Evolutionary conservation across 2,888 invertebrate species (phyloP).

Genomic region (Papilio gigon): DNA sequence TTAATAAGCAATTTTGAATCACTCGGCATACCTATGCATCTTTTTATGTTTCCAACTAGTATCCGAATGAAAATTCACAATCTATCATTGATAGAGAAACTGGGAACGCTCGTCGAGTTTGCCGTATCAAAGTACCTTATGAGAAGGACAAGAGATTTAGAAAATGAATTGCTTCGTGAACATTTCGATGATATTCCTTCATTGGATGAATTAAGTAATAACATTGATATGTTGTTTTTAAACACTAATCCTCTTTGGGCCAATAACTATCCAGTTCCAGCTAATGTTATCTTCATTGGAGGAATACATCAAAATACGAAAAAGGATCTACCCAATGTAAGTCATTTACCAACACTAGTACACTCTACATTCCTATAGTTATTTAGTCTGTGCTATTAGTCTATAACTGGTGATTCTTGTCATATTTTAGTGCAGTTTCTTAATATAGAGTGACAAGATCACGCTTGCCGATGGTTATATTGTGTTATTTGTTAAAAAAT

Average conservation of each 20-base stretch:
- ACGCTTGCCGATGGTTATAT: too few relatives aligned
- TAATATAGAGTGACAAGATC: too few relatives aligned
- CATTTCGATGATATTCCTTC: conserved; percentile 50
- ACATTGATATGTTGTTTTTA: conserved; percentile 64
- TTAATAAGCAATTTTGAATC: conserved; percentile 44
- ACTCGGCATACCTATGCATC: conserved; percentile 53
- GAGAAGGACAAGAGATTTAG: conserved; percentile 33
- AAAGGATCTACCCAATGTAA: conserved; percentile 63
- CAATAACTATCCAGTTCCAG: conserved; percentile 61
- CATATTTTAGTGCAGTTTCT: too few relatives aligned
- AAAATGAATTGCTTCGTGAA: conserved; percentile 45
- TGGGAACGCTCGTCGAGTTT: conserved; percentile 39
- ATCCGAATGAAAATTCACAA: conserved; percentile 46
- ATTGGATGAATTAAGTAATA: conserved; percentile 49
- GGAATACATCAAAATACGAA: conserved; percentile 61
- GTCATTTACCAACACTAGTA: too few relatives aligned
- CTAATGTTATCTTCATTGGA: conserved; percentile 64
- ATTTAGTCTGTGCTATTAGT: too few relatives aligned
- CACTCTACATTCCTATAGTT: too few relatives aligned
- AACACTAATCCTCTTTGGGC: conserved; percentile 66
- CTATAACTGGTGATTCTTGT: too few relatives aligned
- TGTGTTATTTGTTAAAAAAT: too few relatives aligned
- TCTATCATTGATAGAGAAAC: conserved; percentile 47
- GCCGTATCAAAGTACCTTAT: conserved; percentile 25
- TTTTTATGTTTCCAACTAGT: conserved; percentile 48